Base-by-base conservation (phyloP, 2,888 invertebrate genomes). In the Trisateles emortualis region DNA sequence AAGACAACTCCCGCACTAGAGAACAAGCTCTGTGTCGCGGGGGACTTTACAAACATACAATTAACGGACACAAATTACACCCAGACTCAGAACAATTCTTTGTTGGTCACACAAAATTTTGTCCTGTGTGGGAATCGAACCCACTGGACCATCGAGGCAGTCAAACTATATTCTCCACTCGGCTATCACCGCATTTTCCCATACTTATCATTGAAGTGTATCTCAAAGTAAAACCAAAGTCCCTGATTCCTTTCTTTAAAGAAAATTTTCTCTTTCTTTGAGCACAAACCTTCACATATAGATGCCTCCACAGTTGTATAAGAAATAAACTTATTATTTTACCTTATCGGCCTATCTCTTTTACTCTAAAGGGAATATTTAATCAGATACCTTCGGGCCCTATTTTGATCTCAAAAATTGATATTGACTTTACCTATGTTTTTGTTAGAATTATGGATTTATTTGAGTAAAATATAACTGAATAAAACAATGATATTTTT, bases 321-420 rank as follows among this genome's bases (percentile, higher is more conserved):
- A 24, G 42, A 51, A 47, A 55, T 51, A 47, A 42, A 50, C 42
- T 50, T 50, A 51, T 51, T 50, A 55, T 55, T 43, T 43, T 38
- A 44, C 42, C 14, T 46, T 42, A 50, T 46, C 45, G 24, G 30
- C 35, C 29, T 6, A 49, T 47, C 24, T 47, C 9, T 41, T 24
- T 33, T 11, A 22, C 45, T 24, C 29, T 43, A 44, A 49, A 47
- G 51, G 41, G 43, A 55, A 55, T 45, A 45, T 36, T 45, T 50
- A 55, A 55, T 55, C 44, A 42, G 17, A 36, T 50, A 19, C 41
- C 35, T 41, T 1, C 4, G 26, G 49, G 35, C 6, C n/a, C 35
- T 41, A 44, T 45, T 55, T 45, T 49, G 43, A 48, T 53, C 48
- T 39, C 39, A 39, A 48, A 38, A 41, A 52, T 39, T 42, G 10